A percentile compares a stretch with the other conserved stretches of the same genome.
Evolutionary conservation across 1,140 invertebrate species (phyloP).

Genomic region (Tetramorium alpestre): DNA sequence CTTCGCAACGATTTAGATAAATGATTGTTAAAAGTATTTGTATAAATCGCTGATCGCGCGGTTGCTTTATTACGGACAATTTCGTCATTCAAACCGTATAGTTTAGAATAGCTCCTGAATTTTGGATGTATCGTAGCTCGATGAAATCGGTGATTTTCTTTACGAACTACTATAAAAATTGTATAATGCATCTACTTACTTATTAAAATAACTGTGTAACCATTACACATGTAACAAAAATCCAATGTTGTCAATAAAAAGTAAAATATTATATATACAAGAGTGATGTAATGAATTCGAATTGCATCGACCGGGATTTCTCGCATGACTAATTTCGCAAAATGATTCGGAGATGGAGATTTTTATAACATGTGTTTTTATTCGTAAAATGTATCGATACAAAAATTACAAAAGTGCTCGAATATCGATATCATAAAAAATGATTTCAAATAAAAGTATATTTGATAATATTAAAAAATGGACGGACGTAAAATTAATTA

Average conservation of each 20-base stretch:
- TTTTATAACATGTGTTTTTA: slow-evolving; percentile 45
- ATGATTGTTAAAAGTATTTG: slow-evolving; percentile 13
- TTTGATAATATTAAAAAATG: slow-evolving; percentile 42
- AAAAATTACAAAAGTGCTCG: slow-evolving; percentile 60
- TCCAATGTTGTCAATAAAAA: slow-evolving; percentile 83
- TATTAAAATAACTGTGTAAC: slow-evolving; percentile 79
- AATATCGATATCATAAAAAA: slow-evolving; percentile 2
- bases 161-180: slow-evolving; percentile 72
- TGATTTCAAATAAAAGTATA: slow-evolving; percentile 7
- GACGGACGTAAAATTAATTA: slow-evolving; percentile 37
- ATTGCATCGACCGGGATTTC: not conserved
- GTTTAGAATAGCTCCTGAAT: slow-evolving; percentile 62
- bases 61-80: slow-evolving; percentile 7
- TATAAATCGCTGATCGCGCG: slow-evolving; percentile 16
- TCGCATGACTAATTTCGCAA: not conserved
- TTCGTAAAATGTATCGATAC: slow-evolving; percentile 42
- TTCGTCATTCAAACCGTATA: slow-evolving; percentile 22
- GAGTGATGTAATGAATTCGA: not conserved
- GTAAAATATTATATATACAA: slow-evolving; percentile 75
- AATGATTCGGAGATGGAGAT: not conserved
- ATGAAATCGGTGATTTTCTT: slow-evolving; percentile 66
- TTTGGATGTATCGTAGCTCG: slow-evolving; percentile 65
- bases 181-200: slow-evolving; percentile 80
- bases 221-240: slow-evolving; percentile 82
- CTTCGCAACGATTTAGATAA: slow-evolving; percentile 34